phyloP scores from a whole-genome alignment of 2,797 vertebrate species.

The Acanthopagrus latus region DNA sequence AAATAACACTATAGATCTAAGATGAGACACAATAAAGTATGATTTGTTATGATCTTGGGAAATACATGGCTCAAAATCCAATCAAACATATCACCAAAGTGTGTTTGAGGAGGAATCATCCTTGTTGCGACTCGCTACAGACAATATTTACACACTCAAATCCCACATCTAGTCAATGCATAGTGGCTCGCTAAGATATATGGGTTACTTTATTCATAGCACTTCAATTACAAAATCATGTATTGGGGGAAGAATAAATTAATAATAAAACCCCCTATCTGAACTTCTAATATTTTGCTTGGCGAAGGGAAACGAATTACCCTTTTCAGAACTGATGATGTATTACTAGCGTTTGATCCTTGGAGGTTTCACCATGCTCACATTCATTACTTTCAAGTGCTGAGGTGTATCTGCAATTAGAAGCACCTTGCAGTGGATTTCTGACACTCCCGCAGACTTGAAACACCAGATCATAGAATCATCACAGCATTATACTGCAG shows the following conservation, averaged over 20 bases:
- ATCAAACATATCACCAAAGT: conserved; percentile 84
- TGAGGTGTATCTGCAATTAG: conserved; percentile 89
- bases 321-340: conserved; percentile 88
- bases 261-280: conserved; percentile 86
- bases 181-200: conserved; percentile 81
- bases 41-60: conserved; percentile 83
- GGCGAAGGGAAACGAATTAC: conserved; percentile 88
- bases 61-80: conserved; percentile 82
- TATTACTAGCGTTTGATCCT: conserved; percentile 89
- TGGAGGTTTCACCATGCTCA: conserved; percentile 86
- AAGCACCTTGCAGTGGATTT: conserved; percentile 86
- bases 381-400: conserved; percentile 89
- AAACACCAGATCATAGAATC: conserved; percentile 87
- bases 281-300: conserved; percentile 89
- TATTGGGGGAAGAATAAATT: conserved; percentile 86
- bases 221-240: conserved; percentile 88
- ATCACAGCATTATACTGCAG: conserved; percentile 81
- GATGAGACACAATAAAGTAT: conserved; percentile 79
- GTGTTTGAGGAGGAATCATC: conserved; percentile 83
- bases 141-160: conserved; percentile 86
- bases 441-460: conserved; percentile 86
- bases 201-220: conserved; percentile 86
- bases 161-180: conserved; percentile 83
- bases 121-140: conserved; percentile 78
- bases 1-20: conserved; percentile 79